Conservation (phyloP, 2,797 vertebrate genomes). For the Cercopithecus hamlyni region DNA sequence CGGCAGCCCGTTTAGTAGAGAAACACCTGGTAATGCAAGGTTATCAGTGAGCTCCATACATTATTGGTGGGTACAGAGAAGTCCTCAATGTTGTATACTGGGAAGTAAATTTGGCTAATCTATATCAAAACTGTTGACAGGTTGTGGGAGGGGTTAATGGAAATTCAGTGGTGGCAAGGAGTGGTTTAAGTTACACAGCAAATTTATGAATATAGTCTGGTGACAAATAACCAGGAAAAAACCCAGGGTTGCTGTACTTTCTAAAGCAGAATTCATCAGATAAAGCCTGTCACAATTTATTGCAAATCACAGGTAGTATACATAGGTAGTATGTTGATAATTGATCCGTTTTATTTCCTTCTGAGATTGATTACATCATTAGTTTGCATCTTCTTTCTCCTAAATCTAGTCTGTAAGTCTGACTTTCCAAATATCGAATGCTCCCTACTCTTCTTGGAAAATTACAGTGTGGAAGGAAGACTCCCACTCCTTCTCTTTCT, state of each 20-base stretch:
- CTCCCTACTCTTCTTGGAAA: neutral
- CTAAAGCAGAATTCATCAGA: neutral
- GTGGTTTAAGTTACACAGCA: neutral
- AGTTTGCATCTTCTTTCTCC: neutral
- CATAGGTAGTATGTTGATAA: neutral
- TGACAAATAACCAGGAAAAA: neutral
- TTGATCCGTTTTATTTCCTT: neutral
- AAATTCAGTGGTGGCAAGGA: neutral
- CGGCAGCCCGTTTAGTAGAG: slow-evolving; percentile 61
- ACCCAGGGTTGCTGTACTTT: neutral
- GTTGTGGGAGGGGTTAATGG: neutral
- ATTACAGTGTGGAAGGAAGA: neutral
- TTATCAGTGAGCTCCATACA: neutral
- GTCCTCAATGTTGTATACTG: neutral
- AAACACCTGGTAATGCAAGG: slow-evolving; percentile 59
- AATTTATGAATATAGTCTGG: neutral
- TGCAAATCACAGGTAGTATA: neutral
- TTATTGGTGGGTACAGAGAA: neutral
- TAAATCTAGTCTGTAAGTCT: neutral
- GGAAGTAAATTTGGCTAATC: neutral
- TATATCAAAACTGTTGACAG: neutral
- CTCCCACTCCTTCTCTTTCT: neutral
- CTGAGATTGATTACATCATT: neutral
- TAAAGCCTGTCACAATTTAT: neutral
- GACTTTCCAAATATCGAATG: neutral